Conservation (phyloP, 1,140 invertebrate genomes). For the Diabrotica undecimpunctata region DNA sequence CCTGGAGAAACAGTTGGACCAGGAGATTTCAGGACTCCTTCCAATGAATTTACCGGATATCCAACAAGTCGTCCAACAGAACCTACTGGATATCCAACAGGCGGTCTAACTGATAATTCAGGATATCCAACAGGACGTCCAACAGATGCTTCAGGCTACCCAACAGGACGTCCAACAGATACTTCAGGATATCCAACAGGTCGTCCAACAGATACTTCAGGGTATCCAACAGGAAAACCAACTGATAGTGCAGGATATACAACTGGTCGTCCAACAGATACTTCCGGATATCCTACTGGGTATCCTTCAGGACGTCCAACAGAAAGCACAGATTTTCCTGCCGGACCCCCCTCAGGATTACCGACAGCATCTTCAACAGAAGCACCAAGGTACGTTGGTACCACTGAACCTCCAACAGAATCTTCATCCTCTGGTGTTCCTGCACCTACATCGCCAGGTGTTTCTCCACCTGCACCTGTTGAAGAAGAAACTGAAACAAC, state of each 20-base stretch:
- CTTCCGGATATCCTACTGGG: constrained; percentile 26
- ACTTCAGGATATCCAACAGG: background rate
- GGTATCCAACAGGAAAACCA: constrained; percentile 2
- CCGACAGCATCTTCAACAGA: constrained; percentile 18
- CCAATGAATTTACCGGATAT: background rate
- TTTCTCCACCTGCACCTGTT: constrained; percentile 7
- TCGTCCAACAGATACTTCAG: background rate
- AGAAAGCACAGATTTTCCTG: constrained; percentile 27
- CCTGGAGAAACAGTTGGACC: background rate
- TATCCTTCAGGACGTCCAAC: constrained; percentile 13
- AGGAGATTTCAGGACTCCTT: background rate
- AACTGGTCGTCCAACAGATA: constrained; percentile 7
- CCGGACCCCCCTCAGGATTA: constrained; percentile 22
- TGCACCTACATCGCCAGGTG: background rate
- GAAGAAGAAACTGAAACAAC: constrained; percentile 10
- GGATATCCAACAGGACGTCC: background rate
- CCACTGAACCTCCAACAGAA: constrained; percentile 13
- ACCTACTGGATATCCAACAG: background rate
- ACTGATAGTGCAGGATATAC: no score
- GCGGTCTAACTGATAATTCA: background rate
- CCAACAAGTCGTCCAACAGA: constrained; percentile 14
- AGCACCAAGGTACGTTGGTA: background rate
- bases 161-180: constrained; percentile 2
- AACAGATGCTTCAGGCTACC: background rate
- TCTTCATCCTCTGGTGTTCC: constrained; percentile 1